Evolutionary conservation across 2,888 invertebrate species (phyloP), one percentile per base, ranked within the genome.

Genomic region (Petrolisthes cinctipes): DNA sequence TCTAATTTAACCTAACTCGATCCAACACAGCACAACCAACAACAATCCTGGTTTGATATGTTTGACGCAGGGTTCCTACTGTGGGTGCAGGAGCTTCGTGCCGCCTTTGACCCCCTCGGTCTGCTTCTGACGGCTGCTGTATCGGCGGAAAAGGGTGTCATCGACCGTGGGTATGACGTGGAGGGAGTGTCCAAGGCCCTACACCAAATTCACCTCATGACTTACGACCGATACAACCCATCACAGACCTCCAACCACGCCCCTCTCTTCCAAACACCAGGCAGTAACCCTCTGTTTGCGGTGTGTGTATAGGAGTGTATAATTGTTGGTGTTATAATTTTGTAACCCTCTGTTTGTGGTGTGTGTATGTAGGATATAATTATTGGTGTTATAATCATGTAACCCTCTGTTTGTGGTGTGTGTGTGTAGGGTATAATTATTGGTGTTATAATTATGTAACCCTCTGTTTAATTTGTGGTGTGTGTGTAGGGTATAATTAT

Each of bases 121-220:
- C 94, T 97, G 92, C 94, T 95, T 75, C 92, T 98, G 61, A 96
- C 97, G 1, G 95, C 97, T 0, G 96, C 97, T 0, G 94, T 98
- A 78, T 97, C 97, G 0, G 97, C 98, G 0, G 97, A 98, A 92
- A 96, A 97, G 92, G 97, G 97, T 93, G 96, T 98, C 0, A 97
- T 98, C 81, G 96, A 96, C 82, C 51, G 86, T 92, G 93, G 97
- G 0, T 97, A 97, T 92, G 96, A 97, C 92, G 95, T 97, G 0
- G 95, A 96, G 0, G 93, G 94, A 0, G 92, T 97, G 20, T 95
- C 96, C 0, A 93, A 94, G 90, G 95, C 97, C 92, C 94, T 97
- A 89, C 97, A 97, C 92, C 97, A 97, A 97, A 97, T 97, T 91
- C 95, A 97, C 0, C 95, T 98, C 0, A 97, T 98, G 97, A 95